A percentile compares a stretch with the other conserved stretches of the same genome.
Evolutionary conservation across 1,140 invertebrate species (phyloP).

Genomic region (Calliopsis andreniformis): DNA sequence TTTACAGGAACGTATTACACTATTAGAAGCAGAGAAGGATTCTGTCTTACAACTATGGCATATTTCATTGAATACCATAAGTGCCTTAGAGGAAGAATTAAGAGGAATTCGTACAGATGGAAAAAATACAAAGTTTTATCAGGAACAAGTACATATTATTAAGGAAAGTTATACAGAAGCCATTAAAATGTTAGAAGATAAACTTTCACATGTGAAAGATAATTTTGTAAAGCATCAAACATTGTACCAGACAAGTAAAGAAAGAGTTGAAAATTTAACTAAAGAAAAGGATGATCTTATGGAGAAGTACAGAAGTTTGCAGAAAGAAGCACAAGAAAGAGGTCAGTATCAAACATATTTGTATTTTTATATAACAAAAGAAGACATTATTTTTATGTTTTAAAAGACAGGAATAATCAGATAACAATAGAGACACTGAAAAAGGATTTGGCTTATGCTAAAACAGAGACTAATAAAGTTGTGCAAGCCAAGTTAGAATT

Average conservation of each 20-base stretch:
- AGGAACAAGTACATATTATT: constrained; percentile 72
- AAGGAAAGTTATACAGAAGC: constrained; percentile 78
- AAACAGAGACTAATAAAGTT: constrained; percentile 65
- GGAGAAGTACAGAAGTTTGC: constrained; percentile 54
- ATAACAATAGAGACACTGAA: constrained; percentile 65
- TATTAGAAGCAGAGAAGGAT: constrained; percentile 82
- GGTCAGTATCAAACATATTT: constrained; percentile 47
- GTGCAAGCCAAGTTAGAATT: constrained; percentile 63
- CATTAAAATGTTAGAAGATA: constrained; percentile 76
- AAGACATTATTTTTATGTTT: constrained; percentile 46
- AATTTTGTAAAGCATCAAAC: constrained; percentile 76
- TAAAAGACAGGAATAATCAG: constrained; percentile 69
- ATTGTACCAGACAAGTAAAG: constrained; percentile 69
- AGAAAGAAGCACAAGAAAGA: constrained; percentile 62
- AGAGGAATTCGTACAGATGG: constrained; percentile 78
- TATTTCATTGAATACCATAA: constrained; percentile 83
- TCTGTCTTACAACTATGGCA: constrained; percentile 84
- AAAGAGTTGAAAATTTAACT: constrained; percentile 68
- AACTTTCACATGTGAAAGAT: constrained; percentile 74
- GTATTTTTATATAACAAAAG: constrained; percentile 11
- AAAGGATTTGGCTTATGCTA: constrained; percentile 62
- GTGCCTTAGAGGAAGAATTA: constrained; percentile 82
- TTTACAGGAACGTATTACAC: constrained; percentile 73
- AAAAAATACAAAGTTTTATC: constrained; percentile 67
- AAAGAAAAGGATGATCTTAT: constrained; percentile 70